These are phyloP conservation scores for roundworm (Caenorhabditis elegans) DNA, from an alignment of 1,140 invertebrate species.

Conservation along the genomic window WBcel235 BX284602.5:11111501-11112000, in stretches of 20 bases:
- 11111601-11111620: too few relatives aligned
- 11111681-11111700: background rate
- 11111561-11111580: too few relatives aligned
- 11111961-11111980: background rate
- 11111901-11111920: background rate
- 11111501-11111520: background rate
- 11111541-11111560: background rate
- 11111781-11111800: background rate
- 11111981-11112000: background rate
- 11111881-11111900: background rate
- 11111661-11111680: background rate
- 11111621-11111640: too few relatives aligned
- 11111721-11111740: background rate
- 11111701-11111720: background rate
- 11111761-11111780: slow-evolving; percentile 17
- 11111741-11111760: background rate
- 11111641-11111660: background rate
- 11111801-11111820: background rate
- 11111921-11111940: background rate
- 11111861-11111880: too few relatives aligned
- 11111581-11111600: too few relatives aligned
- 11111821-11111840: background rate
- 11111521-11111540: background rate
- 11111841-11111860: background rate
- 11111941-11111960: background rate